These are phyloP conservation scores for Tillus elongatus DNA, from an alignment of 2,888 invertebrate genomes.

Conservation along the genomic window DNA sequence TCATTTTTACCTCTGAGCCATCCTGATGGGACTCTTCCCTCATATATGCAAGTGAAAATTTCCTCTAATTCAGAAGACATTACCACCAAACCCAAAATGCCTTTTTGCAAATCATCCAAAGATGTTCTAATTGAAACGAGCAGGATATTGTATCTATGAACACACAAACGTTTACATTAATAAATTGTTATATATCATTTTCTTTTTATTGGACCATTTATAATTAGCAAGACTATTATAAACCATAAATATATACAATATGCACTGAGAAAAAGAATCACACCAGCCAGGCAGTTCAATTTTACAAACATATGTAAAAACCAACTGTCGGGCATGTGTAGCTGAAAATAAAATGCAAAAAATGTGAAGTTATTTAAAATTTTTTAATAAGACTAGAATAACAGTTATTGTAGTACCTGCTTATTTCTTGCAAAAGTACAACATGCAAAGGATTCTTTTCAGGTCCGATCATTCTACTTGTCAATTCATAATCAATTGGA, in stretches of 20 bases:
- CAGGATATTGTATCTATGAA: slow-evolving; percentile 54
- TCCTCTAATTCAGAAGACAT: slow-evolving; percentile 79
- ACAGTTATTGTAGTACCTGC: slow-evolving; percentile 24
- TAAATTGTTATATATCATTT: not conserved
- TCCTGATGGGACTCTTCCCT: slow-evolving; percentile 65
- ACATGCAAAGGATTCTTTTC: slow-evolving; percentile 73
- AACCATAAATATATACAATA: too few relatives aligned
- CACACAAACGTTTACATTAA: slow-evolving; percentile 1
- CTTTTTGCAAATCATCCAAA: slow-evolving; percentile 61
- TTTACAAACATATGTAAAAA: too few relatives aligned
- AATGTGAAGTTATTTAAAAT: slow-evolving; percentile 1
- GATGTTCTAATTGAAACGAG: slow-evolving; percentile 48
- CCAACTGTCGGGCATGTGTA: too few relatives aligned
- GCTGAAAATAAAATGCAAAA: too few relatives aligned
- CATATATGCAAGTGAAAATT: slow-evolving; percentile 68
- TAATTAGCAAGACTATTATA: too few relatives aligned
- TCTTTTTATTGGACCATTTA: not conserved
- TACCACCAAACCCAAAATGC: slow-evolving; percentile 77
- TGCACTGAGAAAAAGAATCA: too few relatives aligned
- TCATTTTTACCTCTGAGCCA: slow-evolving; percentile 57
- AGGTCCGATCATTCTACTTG: slow-evolving; percentile 63
- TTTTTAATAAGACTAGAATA: not conserved
- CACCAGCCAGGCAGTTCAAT: too few relatives aligned
- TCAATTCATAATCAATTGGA: slow-evolving; percentile 66
- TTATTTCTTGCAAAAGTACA: slow-evolving; percentile 72